Percentiles rank a stretch among this genome's conserved stretches.
phyloP scores from a whole-genome alignment of 2,797 vertebrate genomes.

The Danio aesculapii region DNA sequence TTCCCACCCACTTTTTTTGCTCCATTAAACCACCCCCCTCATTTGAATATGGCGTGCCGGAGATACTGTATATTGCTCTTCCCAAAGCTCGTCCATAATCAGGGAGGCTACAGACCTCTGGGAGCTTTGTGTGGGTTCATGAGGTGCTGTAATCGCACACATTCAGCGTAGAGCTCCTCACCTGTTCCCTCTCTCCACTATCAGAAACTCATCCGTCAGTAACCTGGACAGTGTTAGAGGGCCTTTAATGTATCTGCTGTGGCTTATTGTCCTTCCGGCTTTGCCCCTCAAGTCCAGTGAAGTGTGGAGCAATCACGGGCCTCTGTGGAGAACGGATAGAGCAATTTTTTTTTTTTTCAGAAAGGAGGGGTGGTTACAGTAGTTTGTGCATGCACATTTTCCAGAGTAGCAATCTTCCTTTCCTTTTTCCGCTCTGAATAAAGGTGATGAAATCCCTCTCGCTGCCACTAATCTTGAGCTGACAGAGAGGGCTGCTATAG shows the following conservation, averaged over 20 bases:
- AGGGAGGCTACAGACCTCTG: constrained; percentile 59
- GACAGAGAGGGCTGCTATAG: constrained; percentile 66
- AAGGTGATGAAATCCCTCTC: constrained; percentile 68
- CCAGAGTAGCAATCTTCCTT: constrained; percentile 65
- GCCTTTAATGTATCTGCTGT: constrained; percentile 65
- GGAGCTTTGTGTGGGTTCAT: constrained; percentile 55
- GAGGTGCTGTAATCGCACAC: constrained; percentile 56
- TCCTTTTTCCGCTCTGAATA: constrained; percentile 66
- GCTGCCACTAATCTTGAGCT: constrained; percentile 66
- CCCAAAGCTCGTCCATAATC: constrained; percentile 54
- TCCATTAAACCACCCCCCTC: constrained; percentile 55
- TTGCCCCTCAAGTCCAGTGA: constrained; percentile 60
- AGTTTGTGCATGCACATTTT: constrained; percentile 67
- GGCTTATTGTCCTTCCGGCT: constrained; percentile 62
- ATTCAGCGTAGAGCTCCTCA: constrained; percentile 62
- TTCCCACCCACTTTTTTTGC: constrained; percentile 54
- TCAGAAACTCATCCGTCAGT: constrained; percentile 65
- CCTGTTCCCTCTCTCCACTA: constrained; percentile 61
- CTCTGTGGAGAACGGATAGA: constrained; percentile 59
- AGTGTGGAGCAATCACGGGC: constrained; percentile 63
- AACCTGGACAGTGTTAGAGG: constrained; percentile 65
- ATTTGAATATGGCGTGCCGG: constrained; percentile 55
- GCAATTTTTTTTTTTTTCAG: constrained; percentile 41
- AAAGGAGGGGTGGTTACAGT: constrained; percentile 58
- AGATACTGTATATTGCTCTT: constrained; percentile 59